These are phyloP conservation scores for Venustaconcha ellipsiformis DNA, from an alignment of 1,140 invertebrate genomes.

Conservation along the genomic window DNA sequence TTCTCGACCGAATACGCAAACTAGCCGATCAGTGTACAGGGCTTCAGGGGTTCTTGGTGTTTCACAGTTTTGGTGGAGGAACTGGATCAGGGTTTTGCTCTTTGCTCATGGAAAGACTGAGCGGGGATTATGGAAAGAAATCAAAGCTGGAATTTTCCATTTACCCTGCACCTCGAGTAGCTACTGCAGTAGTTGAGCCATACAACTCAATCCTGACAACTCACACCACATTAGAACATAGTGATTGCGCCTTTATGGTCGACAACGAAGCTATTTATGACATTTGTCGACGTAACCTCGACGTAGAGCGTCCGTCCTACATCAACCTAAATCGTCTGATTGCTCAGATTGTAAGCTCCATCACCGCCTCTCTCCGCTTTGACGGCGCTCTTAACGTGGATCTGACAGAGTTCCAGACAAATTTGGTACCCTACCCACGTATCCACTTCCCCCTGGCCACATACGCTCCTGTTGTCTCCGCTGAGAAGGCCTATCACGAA, in stretches of 20 bases:
- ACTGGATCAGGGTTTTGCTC: conserved; percentile 74
- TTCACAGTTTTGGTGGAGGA: conserved; percentile 68
- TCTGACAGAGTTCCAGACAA: conserved; percentile 78
- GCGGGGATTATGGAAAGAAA: conserved; percentile 81
- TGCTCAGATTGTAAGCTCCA: conserved; percentile 69
- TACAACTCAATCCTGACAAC: conserved; percentile 59
- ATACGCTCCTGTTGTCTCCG: conserved; percentile 48
- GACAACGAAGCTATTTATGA: conserved; percentile 93
- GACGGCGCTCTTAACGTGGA: conserved; percentile 79
- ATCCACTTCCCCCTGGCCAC: conserved; percentile 57
- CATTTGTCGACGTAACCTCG: conserved; percentile 87
- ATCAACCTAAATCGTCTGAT: conserved; percentile 59
- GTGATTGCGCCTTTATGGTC: conserved; percentile 76
- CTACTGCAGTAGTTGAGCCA: conserved; percentile 59
- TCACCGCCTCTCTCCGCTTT: conserved; percentile 74
- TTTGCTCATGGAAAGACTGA: conserved; percentile 54
- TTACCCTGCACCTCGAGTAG: conserved; percentile 45
- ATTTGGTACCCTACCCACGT: conserved; percentile 65
- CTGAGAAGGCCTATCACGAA: conserved; percentile 60
- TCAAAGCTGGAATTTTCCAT: conserved; percentile 90
- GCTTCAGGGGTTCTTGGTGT: conserved; percentile 72
- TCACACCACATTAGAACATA: conserved; percentile 69
- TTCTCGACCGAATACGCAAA: conserved; percentile 62
- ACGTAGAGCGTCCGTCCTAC: conserved; percentile 81
- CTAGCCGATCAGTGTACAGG: conserved; percentile 49